A percentile compares a stretch with the other conserved stretches of the same genome.
Conservation (phyloP, 2,888 invertebrate genomes). For the Rhodophaea formosa region DNA sequence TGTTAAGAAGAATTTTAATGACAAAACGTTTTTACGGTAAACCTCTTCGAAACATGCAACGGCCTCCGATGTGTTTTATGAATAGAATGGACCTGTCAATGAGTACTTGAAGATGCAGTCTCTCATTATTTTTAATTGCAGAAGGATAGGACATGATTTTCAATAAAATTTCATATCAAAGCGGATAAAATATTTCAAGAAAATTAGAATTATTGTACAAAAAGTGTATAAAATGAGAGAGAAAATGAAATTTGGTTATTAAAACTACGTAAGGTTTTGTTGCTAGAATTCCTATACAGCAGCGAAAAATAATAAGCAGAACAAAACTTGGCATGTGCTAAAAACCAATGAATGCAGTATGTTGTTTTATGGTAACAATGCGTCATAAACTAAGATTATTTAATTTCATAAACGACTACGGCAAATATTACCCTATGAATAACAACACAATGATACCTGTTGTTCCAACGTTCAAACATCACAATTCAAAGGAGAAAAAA, state of each 20-base stretch:
- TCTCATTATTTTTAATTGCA: neutral
- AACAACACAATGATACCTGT: conserved; percentile 12
- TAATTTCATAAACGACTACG: conserved; percentile 2
- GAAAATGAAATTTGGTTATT: too few relatives aligned
- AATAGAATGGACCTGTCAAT: neutral
- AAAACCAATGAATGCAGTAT: neutral
- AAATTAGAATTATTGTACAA: too few relatives aligned
- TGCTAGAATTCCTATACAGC: too few relatives aligned
- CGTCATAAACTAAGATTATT: neutral
- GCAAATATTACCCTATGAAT: conserved; percentile 13
- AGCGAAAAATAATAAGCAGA: too few relatives aligned
- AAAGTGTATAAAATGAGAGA: too few relatives aligned
- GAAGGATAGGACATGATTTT: too few relatives aligned
- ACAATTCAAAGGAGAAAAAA: conserved; percentile 13
- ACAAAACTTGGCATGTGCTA: neutral
- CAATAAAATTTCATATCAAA: too few relatives aligned
- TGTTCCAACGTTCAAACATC: conserved; percentile 4
- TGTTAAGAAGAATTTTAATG: conserved; percentile 42
- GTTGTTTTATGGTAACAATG: neutral
- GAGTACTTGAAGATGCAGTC: neutral
- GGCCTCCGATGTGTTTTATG: neutral
- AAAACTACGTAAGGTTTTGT: too few relatives aligned
- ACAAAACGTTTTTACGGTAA: conserved; percentile 26
- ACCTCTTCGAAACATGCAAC: neutral
- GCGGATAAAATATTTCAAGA: too few relatives aligned